Percentiles rank a stretch among this genome's conserved stretches.
phyloP scores from a whole-genome alignment of 2,113 vertebrate genomes.

The Hirundichthys speculiger region DNA sequence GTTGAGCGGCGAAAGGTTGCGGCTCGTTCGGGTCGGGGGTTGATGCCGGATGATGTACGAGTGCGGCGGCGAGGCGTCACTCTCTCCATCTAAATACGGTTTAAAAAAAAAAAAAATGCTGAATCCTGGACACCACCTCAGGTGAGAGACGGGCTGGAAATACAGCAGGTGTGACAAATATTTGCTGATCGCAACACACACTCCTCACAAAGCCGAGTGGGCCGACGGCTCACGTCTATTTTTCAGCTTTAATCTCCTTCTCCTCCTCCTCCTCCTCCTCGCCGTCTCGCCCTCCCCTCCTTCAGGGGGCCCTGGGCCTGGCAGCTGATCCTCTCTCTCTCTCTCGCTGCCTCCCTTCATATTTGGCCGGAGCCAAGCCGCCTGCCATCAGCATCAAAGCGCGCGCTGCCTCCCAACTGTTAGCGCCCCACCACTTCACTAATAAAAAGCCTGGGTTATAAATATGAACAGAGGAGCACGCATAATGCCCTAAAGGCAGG shows the following conservation, averaged over 20 bases:
- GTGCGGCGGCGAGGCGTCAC: not conserved
- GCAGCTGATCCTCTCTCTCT: conserved; percentile 68
- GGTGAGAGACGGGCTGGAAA: conserved; percentile 54
- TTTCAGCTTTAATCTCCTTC: conserved; percentile 8
- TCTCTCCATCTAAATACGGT: not conserved
- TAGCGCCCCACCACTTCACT: conserved; percentile 70
- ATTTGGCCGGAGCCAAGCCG: conserved; percentile 54
- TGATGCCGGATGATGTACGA: not conserved
- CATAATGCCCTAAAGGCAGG: conserved; percentile 71
- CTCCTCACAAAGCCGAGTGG: conserved; percentile 23
- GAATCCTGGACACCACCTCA: not conserved
- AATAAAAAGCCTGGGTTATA: conserved; percentile 78
- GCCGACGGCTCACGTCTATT: conserved; percentile 26
- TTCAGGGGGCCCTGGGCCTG: conserved; percentile 44
- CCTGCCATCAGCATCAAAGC: conserved; percentile 74
- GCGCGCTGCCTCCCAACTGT: conserved; percentile 72
- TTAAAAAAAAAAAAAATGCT: no score
- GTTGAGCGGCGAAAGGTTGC: conserved; percentile 6
- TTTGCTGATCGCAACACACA: conserved; percentile 33
- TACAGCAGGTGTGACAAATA: conserved; percentile 56
- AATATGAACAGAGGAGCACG: conserved; percentile 76
- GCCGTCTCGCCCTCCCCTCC: conserved; percentile 44
- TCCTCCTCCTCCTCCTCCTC: conserved; percentile 20
- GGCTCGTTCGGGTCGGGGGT: not conserved
- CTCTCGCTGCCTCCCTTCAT: conserved; percentile 48